Evolutionary conservation across 2,888 invertebrate species (phyloP).

Genomic region (Synergus japonicus): DNA sequence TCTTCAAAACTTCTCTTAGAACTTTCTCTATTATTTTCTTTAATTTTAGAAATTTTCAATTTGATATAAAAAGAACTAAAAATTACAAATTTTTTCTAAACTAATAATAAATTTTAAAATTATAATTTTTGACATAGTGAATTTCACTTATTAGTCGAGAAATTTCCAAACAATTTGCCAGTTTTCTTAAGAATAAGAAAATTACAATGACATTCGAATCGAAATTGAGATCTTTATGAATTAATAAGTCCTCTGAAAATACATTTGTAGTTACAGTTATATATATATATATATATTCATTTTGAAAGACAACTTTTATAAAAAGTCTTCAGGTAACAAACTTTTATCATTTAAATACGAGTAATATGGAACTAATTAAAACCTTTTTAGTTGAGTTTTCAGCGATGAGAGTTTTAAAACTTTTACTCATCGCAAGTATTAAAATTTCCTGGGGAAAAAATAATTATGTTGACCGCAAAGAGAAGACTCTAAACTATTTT

Average conservation of each 20-base stretch:
- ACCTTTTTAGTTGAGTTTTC: background rate
- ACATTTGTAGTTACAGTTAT: background rate
- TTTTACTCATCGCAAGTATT: background rate
- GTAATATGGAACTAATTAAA: no score
- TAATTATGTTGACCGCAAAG: no score
- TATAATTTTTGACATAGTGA: no score
- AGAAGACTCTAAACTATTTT: no score
- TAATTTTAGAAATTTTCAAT: no score
- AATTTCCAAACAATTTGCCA: background rate
- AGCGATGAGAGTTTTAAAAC: background rate
- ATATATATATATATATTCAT: background rate
- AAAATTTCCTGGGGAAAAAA: background rate
- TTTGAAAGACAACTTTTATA: background rate
- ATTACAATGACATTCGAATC: background rate
- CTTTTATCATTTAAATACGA: no score
- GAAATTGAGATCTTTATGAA: background rate
- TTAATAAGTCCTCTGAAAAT: background rate
- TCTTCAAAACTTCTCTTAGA: no score
- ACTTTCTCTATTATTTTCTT: no score
- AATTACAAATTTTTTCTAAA: no score
- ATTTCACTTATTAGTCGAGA: no score
- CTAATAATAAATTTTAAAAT: no score
- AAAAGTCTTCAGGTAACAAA: background rate
- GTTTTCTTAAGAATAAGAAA: background rate
- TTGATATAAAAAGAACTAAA: no score